A percentile compares a stretch with the other conserved stretches of the same genome.
Conservation (phyloP, 2,113 vertebrate genomes). For the Onychostoma macrolepis region DNA sequence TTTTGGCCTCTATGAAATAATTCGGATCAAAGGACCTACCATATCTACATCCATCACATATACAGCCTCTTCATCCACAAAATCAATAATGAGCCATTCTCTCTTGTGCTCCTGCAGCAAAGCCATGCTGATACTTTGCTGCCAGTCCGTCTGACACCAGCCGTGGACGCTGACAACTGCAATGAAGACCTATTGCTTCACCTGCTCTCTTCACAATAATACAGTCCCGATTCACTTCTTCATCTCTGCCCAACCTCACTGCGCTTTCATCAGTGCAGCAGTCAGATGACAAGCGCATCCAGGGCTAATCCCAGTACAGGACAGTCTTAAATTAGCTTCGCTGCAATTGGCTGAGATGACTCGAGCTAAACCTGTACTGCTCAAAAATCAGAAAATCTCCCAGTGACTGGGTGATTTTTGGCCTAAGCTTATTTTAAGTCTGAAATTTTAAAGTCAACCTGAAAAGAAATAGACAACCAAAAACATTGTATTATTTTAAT, state of each 20-base stretch:
- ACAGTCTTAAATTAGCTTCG: slow-evolving; percentile 69
- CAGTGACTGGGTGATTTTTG: not conserved
- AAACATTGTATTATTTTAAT: not conserved
- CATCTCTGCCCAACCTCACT: slow-evolving; percentile 3
- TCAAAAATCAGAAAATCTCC: not conserved
- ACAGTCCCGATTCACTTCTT: not conserved
- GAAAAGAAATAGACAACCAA: not conserved
- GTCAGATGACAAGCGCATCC: slow-evolving; percentile 54
- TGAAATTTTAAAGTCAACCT: not conserved
- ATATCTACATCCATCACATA: slow-evolving; percentile 77
- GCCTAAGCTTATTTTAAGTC: not conserved
- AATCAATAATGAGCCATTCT: slow-evolving; percentile 68
- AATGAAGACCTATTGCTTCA: slow-evolving; percentile 28
- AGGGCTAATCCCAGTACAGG: slow-evolving; percentile 63
- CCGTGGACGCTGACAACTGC: not conserved
- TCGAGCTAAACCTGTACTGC: slow-evolving; percentile 51
- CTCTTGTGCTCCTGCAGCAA: slow-evolving; percentile 67
- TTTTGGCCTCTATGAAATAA: not conserved
- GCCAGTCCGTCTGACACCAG: slow-evolving; percentile 8
- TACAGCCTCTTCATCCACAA: slow-evolving; percentile 73
- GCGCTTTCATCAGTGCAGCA: slow-evolving; percentile 6
- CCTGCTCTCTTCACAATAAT: slow-evolving; percentile 44
- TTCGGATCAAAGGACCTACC: slow-evolving; percentile 64
- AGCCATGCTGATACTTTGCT: slow-evolving; percentile 60
- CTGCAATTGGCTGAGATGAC: slow-evolving; percentile 62